Evolutionary conservation across 2,797 vertebrate genomes (phyloP).

Genomic region (Scolopax bukidnonensis): DNA sequence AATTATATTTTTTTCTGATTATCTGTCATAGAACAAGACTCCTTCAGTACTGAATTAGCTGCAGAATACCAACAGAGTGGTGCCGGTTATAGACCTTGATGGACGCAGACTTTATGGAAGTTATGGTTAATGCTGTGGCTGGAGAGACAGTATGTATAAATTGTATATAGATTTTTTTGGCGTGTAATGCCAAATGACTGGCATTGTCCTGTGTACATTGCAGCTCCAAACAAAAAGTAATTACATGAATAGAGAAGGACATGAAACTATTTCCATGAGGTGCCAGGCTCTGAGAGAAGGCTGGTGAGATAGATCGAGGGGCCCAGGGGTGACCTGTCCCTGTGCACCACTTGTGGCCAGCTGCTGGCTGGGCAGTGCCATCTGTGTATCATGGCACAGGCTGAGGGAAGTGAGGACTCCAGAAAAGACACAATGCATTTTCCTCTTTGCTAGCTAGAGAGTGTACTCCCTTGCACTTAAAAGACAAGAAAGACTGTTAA

Average conservation of each 20-base stretch:
- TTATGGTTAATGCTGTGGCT: not conserved
- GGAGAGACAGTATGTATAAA: not conserved
- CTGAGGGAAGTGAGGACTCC: not conserved
- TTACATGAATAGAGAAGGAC: not conserved
- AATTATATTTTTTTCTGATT: not conserved
- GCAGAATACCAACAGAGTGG: not conserved
- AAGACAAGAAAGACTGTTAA: not conserved
- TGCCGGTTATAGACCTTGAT: not conserved
- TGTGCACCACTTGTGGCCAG: not conserved
- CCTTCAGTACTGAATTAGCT: not conserved
- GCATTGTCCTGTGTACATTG: not conserved
- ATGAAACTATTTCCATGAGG: not conserved
- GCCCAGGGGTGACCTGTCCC: not conserved
- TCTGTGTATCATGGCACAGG: rapidly evolving
- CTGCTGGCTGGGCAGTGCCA: not conserved
- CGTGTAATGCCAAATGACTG: not conserved
- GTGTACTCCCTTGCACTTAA: not conserved
- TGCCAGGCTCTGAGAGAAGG: not conserved
- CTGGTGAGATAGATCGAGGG: not conserved
- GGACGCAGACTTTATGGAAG: not conserved
- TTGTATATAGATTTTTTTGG: not conserved
- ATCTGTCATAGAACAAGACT: not conserved
- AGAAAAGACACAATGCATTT: not conserved
- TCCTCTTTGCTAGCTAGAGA: not conserved
- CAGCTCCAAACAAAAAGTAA: not conserved